phyloP scores from a whole-genome alignment of 2,113 vertebrate genomes.

The Takifugu flavidus region DNA sequence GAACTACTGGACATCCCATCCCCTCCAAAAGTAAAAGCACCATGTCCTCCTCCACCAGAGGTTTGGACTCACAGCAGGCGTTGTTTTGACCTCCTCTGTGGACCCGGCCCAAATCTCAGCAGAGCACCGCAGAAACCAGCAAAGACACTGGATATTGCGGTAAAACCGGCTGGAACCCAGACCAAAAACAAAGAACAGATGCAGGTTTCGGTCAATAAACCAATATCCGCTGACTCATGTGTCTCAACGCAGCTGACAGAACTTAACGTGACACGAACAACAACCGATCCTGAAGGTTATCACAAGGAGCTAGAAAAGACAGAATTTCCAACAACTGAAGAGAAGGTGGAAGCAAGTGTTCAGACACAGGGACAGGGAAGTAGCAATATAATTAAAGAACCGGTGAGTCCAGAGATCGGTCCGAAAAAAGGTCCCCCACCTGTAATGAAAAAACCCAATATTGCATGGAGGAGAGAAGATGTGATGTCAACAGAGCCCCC shows the following conservation, averaged over 20 bases:
- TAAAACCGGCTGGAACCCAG: constrained; percentile 33
- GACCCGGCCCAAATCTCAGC: constrained; percentile 15
- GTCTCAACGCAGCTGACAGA: constrained; percentile 11
- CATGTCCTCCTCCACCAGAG: constrained; percentile 83
- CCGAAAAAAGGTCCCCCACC: constrained; percentile 59
- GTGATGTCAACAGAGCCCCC: constrained; percentile 8
- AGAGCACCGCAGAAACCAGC: constrained; percentile 15
- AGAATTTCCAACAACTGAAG: constrained; percentile 23
- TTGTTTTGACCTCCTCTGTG: constrained; percentile 70
- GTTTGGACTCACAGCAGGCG: constrained; percentile 74
- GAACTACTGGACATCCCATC: constrained; percentile 83
- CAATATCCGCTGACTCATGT: not conserved
- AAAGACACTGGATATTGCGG: constrained; percentile 14
- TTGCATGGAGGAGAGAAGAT: constrained; percentile 27
- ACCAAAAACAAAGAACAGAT: constrained; percentile 16
- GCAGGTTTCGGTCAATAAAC: constrained; percentile 15
- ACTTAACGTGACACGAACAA: constrained; percentile 13
- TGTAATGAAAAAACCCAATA: constrained; percentile 60
- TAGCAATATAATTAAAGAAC: constrained; percentile 3
- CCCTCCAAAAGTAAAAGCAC: constrained; percentile 87
- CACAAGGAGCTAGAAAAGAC: constrained; percentile 7
- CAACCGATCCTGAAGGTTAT: constrained; percentile 11
- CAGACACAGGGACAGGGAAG: constrained; percentile 26
- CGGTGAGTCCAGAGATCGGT: constrained; percentile 20
- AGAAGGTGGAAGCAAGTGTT: constrained; percentile 13